phyloP scores from a whole-genome alignment of 2,797 vertebrate genomes.

The Crenuchus spilurus region DNA sequence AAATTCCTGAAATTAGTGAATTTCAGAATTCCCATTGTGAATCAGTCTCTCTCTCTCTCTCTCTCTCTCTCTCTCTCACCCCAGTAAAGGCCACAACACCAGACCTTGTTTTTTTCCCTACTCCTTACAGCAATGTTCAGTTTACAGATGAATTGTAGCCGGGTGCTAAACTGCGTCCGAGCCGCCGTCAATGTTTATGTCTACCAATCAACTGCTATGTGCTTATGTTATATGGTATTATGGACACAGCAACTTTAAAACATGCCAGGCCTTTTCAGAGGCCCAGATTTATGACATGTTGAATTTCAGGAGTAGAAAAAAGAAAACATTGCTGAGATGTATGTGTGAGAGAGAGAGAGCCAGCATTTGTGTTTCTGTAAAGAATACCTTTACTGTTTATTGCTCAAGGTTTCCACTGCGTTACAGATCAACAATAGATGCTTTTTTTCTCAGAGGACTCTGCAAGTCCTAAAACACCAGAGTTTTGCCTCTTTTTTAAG shows the following conservation, averaged over 20 bases:
- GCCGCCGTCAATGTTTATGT: constrained; percentile 80
- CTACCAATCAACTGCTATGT: constrained; percentile 78
- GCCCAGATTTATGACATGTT: constrained; percentile 56
- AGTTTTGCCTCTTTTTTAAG: too few relatives aligned
- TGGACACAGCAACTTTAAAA: constrained; percentile 70
- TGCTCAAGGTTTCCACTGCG: neutral
- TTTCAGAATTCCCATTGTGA: too few relatives aligned
- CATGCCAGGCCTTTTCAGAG: constrained; percentile 51
- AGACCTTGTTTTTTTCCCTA: constrained; percentile 64
- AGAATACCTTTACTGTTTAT: constrained; percentile 40
- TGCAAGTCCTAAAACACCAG: too few relatives aligned
- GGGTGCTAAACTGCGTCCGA: constrained; percentile 70
- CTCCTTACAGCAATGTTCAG: constrained; percentile 62
- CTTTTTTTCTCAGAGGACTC: too few relatives aligned
- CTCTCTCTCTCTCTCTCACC: neutral
- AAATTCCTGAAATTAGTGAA: too few relatives aligned
- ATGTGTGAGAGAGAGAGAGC: constrained; percentile 16
- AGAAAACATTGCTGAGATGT: constrained; percentile 20
- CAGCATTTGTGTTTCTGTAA: constrained; percentile 32
- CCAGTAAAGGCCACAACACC: constrained; percentile 21
- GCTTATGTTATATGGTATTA: constrained; percentile 79
- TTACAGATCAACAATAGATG: neutral
- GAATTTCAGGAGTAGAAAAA: constrained; percentile 37
- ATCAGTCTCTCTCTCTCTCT: neutral
- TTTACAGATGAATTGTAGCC: constrained; percentile 71